A percentile compares a stretch with the other conserved stretches of the same genome.
Evolutionary conservation across 2,113 vertebrate genomes (phyloP).

Genomic region (Myodes glareolus): DNA sequence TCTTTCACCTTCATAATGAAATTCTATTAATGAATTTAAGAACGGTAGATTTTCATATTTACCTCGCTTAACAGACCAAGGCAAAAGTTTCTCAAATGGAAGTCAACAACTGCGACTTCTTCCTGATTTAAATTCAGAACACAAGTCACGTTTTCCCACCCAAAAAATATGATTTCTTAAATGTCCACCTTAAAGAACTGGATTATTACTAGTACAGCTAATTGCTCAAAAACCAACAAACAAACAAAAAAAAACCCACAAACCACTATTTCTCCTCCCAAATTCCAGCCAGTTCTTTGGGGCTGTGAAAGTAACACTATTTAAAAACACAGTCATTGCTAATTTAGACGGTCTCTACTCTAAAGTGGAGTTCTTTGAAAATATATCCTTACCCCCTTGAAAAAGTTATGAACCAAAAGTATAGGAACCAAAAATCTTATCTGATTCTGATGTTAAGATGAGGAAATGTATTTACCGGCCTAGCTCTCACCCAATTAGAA

Average conservation of each 20-base stretch:
- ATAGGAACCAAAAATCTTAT: not conserved
- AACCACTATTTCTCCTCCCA: constrained; percentile 15
- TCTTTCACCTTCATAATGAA: not conserved
- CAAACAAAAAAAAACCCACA: not conserved
- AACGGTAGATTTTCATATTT: constrained; percentile 17
- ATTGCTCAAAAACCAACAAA: not conserved
- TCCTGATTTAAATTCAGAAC: constrained; percentile 33
- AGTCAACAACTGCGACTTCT: not conserved
- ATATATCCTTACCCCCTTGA: not conserved
- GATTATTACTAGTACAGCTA: constrained; percentile 12
- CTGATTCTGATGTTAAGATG: not conserved
- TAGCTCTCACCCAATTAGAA: constrained; percentile 47
- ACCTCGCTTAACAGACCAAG: constrained; percentile 18
- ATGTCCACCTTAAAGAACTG: constrained; percentile 2
- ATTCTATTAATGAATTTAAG: not conserved
- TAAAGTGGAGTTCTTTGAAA: not conserved
- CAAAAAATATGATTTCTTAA: constrained; percentile 7
- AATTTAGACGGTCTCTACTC: not conserved
- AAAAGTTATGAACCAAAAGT: constrained; percentile 57
- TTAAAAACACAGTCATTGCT: constrained; percentile 40
- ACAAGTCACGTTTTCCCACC: constrained; percentile 19
- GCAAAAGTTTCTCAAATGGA: constrained; percentile 26
- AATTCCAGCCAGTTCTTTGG: constrained; percentile 5
- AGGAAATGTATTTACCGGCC: not conserved
- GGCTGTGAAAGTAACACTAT: constrained; percentile 5